These are phyloP conservation scores for Podarcis lilfordi DNA, from an alignment of 2,797 vertebrate genomes.

Conservation along the genomic window DNA sequence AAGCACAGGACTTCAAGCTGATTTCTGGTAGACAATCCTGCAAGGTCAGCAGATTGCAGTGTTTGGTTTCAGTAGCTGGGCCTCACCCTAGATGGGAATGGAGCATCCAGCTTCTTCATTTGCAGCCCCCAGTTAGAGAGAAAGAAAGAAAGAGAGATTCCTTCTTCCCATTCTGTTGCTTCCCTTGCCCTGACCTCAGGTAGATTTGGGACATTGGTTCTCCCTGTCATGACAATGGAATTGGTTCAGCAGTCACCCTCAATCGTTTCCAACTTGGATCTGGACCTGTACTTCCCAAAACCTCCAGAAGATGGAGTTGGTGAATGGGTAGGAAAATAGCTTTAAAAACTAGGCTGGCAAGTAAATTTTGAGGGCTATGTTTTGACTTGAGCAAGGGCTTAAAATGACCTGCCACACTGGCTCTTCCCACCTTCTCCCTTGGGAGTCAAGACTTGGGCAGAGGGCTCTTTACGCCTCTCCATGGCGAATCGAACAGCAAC, in stretches of 20 bases:
- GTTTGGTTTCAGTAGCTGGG: neutral
- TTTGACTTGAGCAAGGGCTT: neutral
- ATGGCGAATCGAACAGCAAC: no score
- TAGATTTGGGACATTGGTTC: neutral
- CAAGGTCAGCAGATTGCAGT: neutral
- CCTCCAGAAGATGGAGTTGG: neutral
- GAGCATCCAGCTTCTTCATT: neutral
- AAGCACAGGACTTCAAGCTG: neutral
- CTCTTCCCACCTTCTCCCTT: neutral
- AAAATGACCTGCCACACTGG: neutral
- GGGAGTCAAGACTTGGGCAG: neutral
- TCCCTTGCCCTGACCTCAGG: neutral
- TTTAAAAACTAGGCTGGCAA: neutral
- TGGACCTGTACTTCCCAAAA: neutral
- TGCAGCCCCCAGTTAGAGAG: no score
- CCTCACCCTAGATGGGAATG: neutral
- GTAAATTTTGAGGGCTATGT: no score
- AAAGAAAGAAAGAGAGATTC: neutral
- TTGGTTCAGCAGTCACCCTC: no score
- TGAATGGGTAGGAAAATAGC: neutral
- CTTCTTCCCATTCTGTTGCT: neutral
- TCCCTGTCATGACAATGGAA: no score
- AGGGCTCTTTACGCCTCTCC: neutral
- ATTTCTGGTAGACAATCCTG: neutral
- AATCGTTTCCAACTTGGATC: neutral